Percentiles rank a stretch among this genome's conserved stretches.
These are phyloP conservation scores for Eulithis testata DNA, from an alignment of 2,888 invertebrate genomes.

Conservation along the genomic window DNA sequence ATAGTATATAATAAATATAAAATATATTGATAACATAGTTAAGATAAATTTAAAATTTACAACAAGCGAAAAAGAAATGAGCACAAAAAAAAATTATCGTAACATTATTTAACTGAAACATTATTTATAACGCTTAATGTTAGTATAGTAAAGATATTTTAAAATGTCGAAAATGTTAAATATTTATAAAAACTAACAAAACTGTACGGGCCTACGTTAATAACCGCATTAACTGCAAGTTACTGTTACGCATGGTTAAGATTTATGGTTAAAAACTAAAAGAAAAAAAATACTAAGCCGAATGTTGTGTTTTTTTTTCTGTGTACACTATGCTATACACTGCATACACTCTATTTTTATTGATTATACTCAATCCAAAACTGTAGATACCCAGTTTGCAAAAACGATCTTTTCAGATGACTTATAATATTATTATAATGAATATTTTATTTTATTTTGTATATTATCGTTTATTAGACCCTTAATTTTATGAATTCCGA, in stretches of 20 bases:
- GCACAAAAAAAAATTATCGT: constrained; percentile 12
- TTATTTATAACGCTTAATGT: constrained; percentile 11
- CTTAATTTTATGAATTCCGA: no score
- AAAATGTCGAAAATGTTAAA: constrained; percentile 27
- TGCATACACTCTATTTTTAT: no score
- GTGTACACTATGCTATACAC: no score
- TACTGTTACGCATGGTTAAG: no score
- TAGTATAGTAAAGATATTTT: constrained; percentile 13
- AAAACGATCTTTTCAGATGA: no score
- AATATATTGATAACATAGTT: background rate
- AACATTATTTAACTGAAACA: constrained; percentile 1
- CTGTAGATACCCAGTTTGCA: no score
- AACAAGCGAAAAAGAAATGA: background rate
- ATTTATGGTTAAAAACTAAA: no score
- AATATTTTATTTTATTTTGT: no score
- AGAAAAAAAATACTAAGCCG: background rate
- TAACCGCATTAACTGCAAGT: background rate
- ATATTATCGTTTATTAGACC: no score
- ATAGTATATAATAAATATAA: constrained; percentile 1
- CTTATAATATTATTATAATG: no score
- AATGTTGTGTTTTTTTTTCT: background rate
- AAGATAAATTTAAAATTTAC: background rate
- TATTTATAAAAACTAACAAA: constrained; percentile 22
- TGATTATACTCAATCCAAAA: background rate
- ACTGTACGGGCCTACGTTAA: background rate